These are phyloP conservation scores for Lasioglossum calceatum DNA, from an alignment of 2,888 invertebrate genomes.

Conservation along the genomic window DNA sequence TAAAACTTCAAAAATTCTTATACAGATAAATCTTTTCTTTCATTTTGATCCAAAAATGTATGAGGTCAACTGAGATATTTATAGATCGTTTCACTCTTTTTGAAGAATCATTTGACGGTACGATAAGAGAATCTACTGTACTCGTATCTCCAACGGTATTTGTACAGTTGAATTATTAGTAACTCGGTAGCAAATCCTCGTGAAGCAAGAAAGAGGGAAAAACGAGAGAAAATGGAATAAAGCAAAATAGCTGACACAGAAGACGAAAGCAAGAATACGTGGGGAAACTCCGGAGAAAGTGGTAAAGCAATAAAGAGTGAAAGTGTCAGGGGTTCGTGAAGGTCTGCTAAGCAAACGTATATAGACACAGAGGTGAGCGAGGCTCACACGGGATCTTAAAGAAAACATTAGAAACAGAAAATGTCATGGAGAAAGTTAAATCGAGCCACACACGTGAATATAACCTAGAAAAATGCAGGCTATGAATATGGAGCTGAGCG, in stretches of 20 bases:
- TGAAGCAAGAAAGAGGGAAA: neutral
- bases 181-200: neutral
- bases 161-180: conserved; percentile 6
- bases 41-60: too few species aligned
- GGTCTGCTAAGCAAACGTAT: neutral
- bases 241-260: neutral
- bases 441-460: neutral
- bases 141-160: neutral
- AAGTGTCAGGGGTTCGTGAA: conserved; percentile 8
- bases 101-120: neutral
- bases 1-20: too few species aligned
- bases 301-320: conserved; percentile 1
- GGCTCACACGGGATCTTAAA: neutral
- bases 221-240: neutral
- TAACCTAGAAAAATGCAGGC: neutral
- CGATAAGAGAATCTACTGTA: neutral
- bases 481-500: conserved; percentile 3
- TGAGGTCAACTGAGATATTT: neutral
- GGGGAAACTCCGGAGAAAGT: neutral
- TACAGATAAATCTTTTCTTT: too few species aligned
- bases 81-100: neutral
- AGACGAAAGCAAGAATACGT: neutral
- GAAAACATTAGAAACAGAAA: neutral
- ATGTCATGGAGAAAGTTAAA: conserved; percentile 1
- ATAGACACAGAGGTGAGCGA: neutral